Conservation (phyloP, 2,113 vertebrate species). For the Vombatus ursinus region DNA sequence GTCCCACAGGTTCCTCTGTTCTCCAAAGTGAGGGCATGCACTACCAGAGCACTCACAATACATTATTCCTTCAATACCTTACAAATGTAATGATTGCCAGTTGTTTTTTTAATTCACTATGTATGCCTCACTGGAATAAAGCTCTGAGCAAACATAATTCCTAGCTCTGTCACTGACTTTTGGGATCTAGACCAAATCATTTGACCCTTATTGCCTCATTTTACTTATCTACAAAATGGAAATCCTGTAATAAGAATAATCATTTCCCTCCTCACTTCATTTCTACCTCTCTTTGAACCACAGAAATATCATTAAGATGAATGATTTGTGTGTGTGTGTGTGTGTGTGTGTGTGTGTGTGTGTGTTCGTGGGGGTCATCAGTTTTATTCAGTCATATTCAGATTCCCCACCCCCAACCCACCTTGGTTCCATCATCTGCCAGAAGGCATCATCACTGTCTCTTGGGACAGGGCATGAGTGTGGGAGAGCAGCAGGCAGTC, state of each 20-base stretch:
- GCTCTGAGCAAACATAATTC: not conserved
- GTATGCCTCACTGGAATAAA: not conserved
- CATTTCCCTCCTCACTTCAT: not conserved
- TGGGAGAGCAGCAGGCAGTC: not conserved
- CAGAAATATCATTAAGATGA: not conserved
- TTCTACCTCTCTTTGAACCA: not conserved
- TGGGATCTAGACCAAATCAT: not conserved
- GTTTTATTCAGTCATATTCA: constrained; percentile 58
- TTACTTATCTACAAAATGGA: not conserved
- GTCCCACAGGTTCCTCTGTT: not conserved
- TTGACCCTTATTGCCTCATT: not conserved
- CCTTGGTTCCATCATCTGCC: not conserved
- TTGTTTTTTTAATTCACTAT: not conserved
- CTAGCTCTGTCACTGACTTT: not conserved
- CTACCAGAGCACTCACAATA: not conserved
- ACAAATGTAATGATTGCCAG: not conserved
- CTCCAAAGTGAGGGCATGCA: not conserved
- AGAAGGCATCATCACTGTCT: not conserved
- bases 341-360: no score
- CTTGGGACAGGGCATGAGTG: not conserved
- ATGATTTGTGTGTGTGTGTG: not conserved
- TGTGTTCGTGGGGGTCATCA: not conserved
- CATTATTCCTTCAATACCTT: not conserved
- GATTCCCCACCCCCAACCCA: not conserved
- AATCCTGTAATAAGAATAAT: not conserved